Conservation (phyloP, 2,797 vertebrate species). For the Lepidocolaptes lacrymiger region DNA sequence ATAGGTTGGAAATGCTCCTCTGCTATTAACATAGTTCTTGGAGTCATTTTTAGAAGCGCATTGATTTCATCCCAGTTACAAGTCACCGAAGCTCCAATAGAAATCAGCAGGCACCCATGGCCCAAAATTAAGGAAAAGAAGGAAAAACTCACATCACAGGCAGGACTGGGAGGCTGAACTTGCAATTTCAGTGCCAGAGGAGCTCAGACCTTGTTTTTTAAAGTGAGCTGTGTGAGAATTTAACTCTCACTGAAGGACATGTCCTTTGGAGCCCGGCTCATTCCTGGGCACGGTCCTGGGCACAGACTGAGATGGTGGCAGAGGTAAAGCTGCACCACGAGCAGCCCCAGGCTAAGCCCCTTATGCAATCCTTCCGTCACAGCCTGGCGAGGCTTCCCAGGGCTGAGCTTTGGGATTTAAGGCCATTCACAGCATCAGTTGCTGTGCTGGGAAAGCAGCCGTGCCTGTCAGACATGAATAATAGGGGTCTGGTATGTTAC, state of each 20-base stretch:
- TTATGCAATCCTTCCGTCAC: constrained; percentile 41
- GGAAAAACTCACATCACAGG: no score
- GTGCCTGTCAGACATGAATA: background rate
- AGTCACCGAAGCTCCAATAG: background rate
- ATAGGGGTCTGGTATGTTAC: background rate
- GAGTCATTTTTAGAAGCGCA: background rate
- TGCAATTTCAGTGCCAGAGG: accelerated
- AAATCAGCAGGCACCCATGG: no score
- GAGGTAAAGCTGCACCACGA: background rate
- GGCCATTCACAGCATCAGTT: background rate
- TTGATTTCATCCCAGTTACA: background rate
- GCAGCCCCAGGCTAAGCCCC: constrained; percentile 1
- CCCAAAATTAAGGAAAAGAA: no score
- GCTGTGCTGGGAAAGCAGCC: background rate
- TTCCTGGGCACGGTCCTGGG: background rate
- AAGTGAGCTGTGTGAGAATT: background rate
- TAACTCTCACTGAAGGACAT: accelerated
- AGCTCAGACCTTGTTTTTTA: background rate
- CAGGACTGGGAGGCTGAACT: background rate
- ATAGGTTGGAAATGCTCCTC: background rate
- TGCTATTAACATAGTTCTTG: constrained; percentile 16
- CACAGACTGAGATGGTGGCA: background rate
- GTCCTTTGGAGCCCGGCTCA: background rate
- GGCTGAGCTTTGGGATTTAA: background rate
- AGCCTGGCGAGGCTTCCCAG: constrained; percentile 38